Base-by-base conservation (phyloP, 2,888 invertebrate species). In the Athalia circularis region DNA sequence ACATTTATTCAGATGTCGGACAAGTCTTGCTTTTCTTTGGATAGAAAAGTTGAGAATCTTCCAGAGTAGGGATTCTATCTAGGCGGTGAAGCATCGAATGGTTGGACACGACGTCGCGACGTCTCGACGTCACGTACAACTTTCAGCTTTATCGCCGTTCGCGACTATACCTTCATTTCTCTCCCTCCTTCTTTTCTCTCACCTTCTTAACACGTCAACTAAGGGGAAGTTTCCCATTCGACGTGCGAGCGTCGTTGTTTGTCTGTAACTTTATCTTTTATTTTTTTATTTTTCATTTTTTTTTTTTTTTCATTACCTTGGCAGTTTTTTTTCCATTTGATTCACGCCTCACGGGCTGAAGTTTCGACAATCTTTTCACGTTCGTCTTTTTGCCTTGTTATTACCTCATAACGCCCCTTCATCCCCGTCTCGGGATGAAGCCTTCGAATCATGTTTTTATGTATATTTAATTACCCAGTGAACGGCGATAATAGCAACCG, bases 121-220 rank as follows among this genome's bases (percentile, higher is more conserved):
- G 45, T 13, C 5, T 43, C n/a, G 9, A 7, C 48, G 8, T 7
- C 59, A 68, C 70, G 57, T 59, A 47, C 59, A 59, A 72, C 70
- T 72, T 72, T 72, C 59, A 59, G 70, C 59, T 72, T 72, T 72
- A 72, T 72, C 70, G 59, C 70, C 59, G 70, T 59, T 72, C 57
- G 57, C 8, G 29, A 29, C 29, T 29, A 29, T 29, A 29, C 29
- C 29, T 29, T 29, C 29, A 29, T 29, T 29, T 29, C 29, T 29
- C 29, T 67, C 67, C 15, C 67, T n/a, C 64, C 43, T 67, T 65
- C 65, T 47, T 9, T 9, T 43, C 29, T 2, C 8, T 9, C 3
- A n/a, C 29, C 43, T 29, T 50, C 50, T 11, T 29, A 9, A 8
- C 43, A 8, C 64, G 68, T 48, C 11, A 11, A 59, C 9, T 7